Evolutionary conservation across 2,888 invertebrate genomes (phyloP).

Genomic region (Monoplex corrugatus): DNA sequence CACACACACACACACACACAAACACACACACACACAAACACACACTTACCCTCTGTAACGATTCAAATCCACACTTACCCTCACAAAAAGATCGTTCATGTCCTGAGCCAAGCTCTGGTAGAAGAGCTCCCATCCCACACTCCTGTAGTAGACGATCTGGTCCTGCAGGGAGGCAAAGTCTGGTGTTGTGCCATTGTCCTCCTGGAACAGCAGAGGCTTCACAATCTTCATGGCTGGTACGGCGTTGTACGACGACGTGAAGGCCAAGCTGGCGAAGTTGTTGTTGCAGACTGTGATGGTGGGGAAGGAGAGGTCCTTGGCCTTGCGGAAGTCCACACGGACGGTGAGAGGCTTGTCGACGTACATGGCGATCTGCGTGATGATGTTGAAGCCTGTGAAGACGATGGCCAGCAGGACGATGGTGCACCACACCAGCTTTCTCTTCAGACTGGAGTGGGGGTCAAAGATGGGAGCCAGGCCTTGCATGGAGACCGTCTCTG

Average conservation of each 20-base stretch:
- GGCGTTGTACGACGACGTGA: neutral
- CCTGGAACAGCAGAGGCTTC: conserved; percentile 39
- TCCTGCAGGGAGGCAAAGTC: conserved; percentile 8
- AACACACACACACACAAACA: conserved; percentile 10
- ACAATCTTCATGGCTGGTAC: neutral
- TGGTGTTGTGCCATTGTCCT: neutral
- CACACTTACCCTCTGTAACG: too few species aligned
- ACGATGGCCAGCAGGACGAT: conserved; percentile 37
- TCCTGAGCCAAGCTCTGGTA: conserved; percentile 24
- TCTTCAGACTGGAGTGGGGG: conserved; percentile 45
- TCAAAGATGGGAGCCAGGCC: conserved; percentile 50
- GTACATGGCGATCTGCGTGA: conserved; percentile 46
- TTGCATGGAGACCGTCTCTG: conserved; percentile 50
- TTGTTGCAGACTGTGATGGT: conserved; percentile 49
- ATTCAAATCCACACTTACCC: too few species aligned
- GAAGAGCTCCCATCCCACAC: conserved; percentile 36
- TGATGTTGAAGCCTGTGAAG: conserved; percentile 51
- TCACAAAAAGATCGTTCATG: conserved; percentile 22
- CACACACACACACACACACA: conserved; percentile 30
- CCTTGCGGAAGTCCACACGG: conserved; percentile 42
- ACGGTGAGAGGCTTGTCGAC: conserved; percentile 41
- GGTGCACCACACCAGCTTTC: conserved; percentile 45
- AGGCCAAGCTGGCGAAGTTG: conserved; percentile 33
- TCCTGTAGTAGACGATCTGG: conserved; percentile 30
- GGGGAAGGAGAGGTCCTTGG: conserved; percentile 35